These are phyloP conservation scores for Brachionichthys hirsutus DNA, from an alignment of 2,113 vertebrate species.

Conservation along the genomic window DNA sequence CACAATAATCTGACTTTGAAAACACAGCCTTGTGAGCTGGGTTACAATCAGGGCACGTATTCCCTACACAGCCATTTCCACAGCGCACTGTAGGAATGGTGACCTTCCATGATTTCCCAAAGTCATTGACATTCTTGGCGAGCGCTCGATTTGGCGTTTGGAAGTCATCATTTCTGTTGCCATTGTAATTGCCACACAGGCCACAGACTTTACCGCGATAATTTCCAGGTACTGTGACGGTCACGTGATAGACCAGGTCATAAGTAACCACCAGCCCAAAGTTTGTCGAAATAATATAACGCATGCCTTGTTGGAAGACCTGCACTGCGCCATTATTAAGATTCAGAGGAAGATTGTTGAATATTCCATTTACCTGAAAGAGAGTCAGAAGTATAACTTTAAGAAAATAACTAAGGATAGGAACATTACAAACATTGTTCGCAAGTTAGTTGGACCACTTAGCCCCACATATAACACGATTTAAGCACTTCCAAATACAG, in stretches of 20 bases:
- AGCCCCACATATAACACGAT: no score
- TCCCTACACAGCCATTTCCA: conserved; percentile 56
- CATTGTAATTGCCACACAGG: conserved; percentile 77
- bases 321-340: conserved; percentile 53
- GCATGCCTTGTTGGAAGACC: conserved; percentile 44
- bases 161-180: conserved; percentile 61
- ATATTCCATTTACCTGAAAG: conserved; percentile 71
- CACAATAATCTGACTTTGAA: conserved; percentile 59
- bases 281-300: conserved; percentile 55
- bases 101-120: conserved; percentile 69
- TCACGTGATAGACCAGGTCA: conserved; percentile 64
- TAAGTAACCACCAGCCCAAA: conserved; percentile 71
- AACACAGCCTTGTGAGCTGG: conserved; percentile 57
- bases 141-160: conserved; percentile 21
- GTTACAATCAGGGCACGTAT: conserved; percentile 35
- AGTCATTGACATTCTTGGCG: conserved; percentile 37
- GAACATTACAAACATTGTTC: no score
- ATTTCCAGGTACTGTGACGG: conserved; percentile 67
- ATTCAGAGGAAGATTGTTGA: conserved; percentile 51
- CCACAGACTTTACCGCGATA: conserved; percentile 69
- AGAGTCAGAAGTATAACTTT: background rate
- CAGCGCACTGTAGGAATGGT: conserved; percentile 57
- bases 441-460: no score
- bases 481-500: background rate
- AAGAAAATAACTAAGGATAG: background rate